These are phyloP conservation scores for Agonopterix subpropinquella DNA, from an alignment of 2,888 invertebrate species.

Conservation along the genomic window DNA sequence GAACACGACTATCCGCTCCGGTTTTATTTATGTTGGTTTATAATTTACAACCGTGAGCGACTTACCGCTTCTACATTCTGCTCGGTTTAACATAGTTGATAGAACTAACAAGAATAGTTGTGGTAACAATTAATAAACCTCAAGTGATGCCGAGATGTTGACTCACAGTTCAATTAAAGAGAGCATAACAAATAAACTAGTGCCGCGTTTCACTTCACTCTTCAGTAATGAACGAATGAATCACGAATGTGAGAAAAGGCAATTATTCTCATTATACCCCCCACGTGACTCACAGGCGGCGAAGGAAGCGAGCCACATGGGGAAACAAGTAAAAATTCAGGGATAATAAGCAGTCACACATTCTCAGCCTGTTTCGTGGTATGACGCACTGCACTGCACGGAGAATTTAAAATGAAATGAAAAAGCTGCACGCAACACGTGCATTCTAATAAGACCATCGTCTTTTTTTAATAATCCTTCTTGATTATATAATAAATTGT, in stretches of 20 bases:
- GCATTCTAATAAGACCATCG: background rate
- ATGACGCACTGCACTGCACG: background rate
- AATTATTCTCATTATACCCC: constrained; percentile 64
- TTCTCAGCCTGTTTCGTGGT: background rate
- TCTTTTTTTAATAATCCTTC: background rate
- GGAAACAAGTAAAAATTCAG: background rate
- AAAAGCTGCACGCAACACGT: background rate
- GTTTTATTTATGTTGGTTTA: constrained; percentile 13
- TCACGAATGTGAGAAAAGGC: constrained; percentile 68
- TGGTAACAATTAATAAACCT: background rate
- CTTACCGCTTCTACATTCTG: no score
- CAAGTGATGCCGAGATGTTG: constrained; percentile 19
- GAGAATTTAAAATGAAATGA: background rate
- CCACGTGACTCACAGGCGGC: constrained; percentile 45
- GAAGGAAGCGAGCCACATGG: constrained; percentile 28
- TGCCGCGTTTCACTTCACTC: constrained; percentile 35
- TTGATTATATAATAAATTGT: no score
- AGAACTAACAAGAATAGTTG: background rate
- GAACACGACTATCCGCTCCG: constrained; percentile 11
- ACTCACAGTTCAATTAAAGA: constrained; percentile 56
- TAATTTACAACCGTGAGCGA: constrained; percentile 1
- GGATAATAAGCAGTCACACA: background rate
- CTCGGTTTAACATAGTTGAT: no score
- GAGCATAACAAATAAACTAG: constrained; percentile 55
- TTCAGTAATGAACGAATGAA: constrained; percentile 62